These are phyloP conservation scores for Athrips mouffetella DNA, from an alignment of 2,888 invertebrate genomes.

Conservation along the genomic window DNA sequence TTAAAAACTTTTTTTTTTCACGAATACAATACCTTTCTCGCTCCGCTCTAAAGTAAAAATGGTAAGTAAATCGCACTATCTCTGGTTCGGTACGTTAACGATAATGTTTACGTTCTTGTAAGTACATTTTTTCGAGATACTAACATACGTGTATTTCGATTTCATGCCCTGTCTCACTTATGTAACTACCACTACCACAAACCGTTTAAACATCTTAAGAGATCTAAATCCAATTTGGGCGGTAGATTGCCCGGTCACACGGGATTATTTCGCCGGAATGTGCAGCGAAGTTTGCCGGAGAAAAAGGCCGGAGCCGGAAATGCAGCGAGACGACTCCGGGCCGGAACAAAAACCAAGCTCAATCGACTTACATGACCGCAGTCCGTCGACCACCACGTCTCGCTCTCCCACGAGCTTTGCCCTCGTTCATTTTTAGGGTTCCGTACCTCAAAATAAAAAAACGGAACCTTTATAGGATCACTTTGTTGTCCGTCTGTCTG, in stretches of 20 bases:
- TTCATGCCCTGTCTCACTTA: no score
- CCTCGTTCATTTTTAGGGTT: constrained; percentile 6
- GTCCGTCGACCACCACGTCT: neutral
- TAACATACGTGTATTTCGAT: no score
- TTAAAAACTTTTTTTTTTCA: no score
- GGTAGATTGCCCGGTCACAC: neutral
- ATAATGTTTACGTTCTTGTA: no score
- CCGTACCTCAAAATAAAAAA: neutral
- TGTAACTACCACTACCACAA: no score
- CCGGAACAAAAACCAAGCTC: constrained; percentile 15
- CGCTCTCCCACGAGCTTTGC: constrained; percentile 11
- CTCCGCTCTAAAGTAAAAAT: no score
- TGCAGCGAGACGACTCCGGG: constrained; percentile 7
- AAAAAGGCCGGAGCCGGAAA: constrained; percentile 31
- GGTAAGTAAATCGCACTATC: no score
- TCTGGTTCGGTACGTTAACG: no score
- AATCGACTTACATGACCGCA: constrained; percentile 19
- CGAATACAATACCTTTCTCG: no score
- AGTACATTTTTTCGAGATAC: no score
- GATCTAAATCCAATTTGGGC: constrained; percentile 4
- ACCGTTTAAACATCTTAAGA: constrained; percentile 5
- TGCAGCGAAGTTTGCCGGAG: constrained; percentile 39
- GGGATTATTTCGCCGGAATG: constrained; percentile 5
- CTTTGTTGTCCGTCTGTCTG: no score
- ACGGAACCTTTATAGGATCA: neutral